A percentile compares a stretch with the other conserved stretches of the same genome.
Evolutionary conservation across 1,140 invertebrate species (phyloP).

Genomic region (Drosophila carrolli): DNA sequence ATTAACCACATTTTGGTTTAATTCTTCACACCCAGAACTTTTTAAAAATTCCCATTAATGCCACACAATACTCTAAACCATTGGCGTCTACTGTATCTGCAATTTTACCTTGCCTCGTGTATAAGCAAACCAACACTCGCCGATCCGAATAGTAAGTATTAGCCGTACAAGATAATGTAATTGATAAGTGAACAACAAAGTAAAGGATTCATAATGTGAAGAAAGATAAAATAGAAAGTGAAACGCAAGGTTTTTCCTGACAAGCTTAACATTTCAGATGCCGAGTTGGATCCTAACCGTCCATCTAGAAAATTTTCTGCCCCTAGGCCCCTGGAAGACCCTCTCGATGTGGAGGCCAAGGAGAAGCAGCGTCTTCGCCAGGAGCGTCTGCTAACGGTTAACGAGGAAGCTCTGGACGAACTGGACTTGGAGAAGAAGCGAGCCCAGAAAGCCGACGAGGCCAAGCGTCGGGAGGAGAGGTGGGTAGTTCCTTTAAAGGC

Average conservation of each 20-base stretch:
- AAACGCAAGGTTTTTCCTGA: conserved; percentile 18
- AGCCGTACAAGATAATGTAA: conserved; percentile 19
- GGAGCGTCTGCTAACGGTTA: conserved; percentile 84
- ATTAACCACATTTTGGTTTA: conserved; percentile 44
- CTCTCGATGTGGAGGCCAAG: conserved; percentile 84
- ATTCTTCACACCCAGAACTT: conserved; percentile 33
- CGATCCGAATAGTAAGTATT: conserved; percentile 55
- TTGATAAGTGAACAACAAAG: conserved; percentile 5
- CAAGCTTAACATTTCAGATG: conserved; percentile 62
- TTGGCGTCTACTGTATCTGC: conserved; percentile 69
- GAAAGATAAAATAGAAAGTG: neutral
- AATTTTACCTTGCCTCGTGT: conserved; percentile 62
- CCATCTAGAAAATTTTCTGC: conserved; percentile 88
- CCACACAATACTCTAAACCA: conserved; percentile 61
- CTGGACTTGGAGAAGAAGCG: conserved; percentile 86
- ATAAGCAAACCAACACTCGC: conserved; percentile 33
- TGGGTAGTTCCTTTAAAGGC: conserved; percentile 65
- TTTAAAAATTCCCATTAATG: conserved; percentile 41
- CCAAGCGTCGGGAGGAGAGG: conserved; percentile 87
- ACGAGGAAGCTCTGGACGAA: conserved; percentile 84
- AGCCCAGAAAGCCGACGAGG: conserved; percentile 87
- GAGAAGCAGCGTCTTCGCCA: conserved; percentile 86
- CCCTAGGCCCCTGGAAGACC: conserved; percentile 86
- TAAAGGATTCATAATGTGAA: conserved; percentile 6
- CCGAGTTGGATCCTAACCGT: conserved; percentile 87